These are phyloP conservation scores for Yponomeuta plumbellus DNA, from an alignment of 2,888 invertebrate species.

Conservation along the genomic window DNA sequence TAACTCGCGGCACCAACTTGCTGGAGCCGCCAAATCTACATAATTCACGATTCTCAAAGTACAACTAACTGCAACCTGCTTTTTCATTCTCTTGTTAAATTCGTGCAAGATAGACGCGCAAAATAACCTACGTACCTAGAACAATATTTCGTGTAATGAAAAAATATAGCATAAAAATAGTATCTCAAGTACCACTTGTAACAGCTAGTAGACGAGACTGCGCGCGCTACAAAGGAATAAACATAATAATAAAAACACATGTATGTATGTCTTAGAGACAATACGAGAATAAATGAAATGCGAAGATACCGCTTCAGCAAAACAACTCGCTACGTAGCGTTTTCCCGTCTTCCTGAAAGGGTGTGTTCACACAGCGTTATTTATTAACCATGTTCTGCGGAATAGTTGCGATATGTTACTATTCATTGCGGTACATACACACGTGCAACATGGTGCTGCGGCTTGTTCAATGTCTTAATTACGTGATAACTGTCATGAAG, in stretches of 20 bases:
- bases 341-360: background rate
- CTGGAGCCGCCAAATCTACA: background rate
- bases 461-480: background rate
- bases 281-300: conserved; percentile 4
- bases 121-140: background rate
- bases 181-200: background rate
- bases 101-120: background rate
- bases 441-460: background rate
- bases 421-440: background rate
- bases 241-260: conserved; percentile 1
- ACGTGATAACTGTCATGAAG: background rate
- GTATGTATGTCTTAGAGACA: background rate
- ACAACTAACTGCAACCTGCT: background rate
- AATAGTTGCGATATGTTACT: background rate
- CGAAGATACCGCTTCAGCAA: background rate
- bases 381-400: background rate
- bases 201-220: background rate
- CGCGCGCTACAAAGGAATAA: conserved; percentile 1
- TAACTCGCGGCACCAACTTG: background rate
- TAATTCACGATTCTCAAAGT: background rate
- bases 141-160: background rate
- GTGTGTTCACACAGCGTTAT: background rate
- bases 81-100: background rate
- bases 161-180: background rate
- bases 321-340: background rate